Base-by-base conservation (phyloP, 1,140 invertebrate genomes). In the Diachasma alloeum region DNA sequence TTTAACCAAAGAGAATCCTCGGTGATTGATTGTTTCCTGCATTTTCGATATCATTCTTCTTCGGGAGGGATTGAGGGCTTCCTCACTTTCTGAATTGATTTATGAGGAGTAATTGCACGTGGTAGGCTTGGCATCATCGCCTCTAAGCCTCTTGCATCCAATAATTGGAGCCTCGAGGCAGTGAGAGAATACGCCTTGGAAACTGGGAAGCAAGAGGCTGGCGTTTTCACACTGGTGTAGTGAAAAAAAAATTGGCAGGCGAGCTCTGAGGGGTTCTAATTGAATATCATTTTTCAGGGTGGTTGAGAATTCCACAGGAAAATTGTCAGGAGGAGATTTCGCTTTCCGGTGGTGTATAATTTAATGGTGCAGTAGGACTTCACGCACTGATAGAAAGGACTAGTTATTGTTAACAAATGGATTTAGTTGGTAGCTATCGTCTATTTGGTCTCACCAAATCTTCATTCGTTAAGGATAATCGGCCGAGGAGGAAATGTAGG, bases 91-190 rank as follows among this genome's bases (percentile, higher is more conserved):
- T 74, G 74, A 77, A 72, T 74, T 82, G 80, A 83, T 83, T 83
- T 83, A 82, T 75, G 79, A 80, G 76, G 72, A 78, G 83, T 83
- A 83, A 83, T 82, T 83, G 81, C 79, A 81, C 77, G 77, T 76
- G 79, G 78, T 75, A 22, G 56, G 70, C 63, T 46, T 74, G 17
- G 71, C 78, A 73, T 74, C 78, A 79, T 80, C 77, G 75, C 75
- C 77, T 81, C 74, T 66, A 31, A 68, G 73, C 77, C 78, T 36
- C 59, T 72, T 67, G 36, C 37, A 36, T 37, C 46, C 74, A 53
- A 73, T 72, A 77, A 56, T 66, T 66, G 37, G 66, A 48, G 44
- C 66, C 42, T 53, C 37, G n/a, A 70, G 48, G 39, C 15, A 22
- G 17, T 24, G 3, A 19, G 24, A 10, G 9, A 26, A 63, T 4